Conservation (phyloP, 2,113 vertebrate species). For the Periophthalmus modestus region DNA sequence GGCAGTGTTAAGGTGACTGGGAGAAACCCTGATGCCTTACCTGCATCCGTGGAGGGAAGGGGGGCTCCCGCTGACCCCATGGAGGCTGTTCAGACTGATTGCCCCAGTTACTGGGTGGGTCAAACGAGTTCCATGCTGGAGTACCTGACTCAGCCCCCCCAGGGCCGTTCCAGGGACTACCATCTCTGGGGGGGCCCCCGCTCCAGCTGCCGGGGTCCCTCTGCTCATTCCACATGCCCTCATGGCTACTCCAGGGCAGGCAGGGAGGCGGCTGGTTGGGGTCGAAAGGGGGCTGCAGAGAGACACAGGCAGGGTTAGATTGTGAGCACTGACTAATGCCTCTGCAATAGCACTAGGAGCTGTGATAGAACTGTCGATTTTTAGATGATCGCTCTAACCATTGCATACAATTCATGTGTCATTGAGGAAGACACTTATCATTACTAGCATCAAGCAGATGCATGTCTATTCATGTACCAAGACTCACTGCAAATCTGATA, state of each 20-base stretch:
- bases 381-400: too few species aligned
- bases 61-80: slow-evolving; percentile 94
- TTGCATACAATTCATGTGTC: too few species aligned
- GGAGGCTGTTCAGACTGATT: slow-evolving; percentile 92
- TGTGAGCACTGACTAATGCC: neutral
- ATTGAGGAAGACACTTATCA: too few species aligned
- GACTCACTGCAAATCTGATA: too few species aligned
- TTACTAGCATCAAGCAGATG: too few species aligned
- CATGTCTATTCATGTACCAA: too few species aligned
- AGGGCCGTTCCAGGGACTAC: slow-evolving; percentile 80
- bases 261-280: slow-evolving; percentile 89
- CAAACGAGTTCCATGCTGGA: slow-evolving; percentile 88
- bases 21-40: slow-evolving; percentile 15
- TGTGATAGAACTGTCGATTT: too few species aligned
- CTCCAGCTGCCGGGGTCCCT: slow-evolving; percentile 92
- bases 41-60: slow-evolving; percentile 88
- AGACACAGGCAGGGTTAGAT: neutral
- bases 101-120: slow-evolving; percentile 91
- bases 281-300: slow-evolving; percentile 77
- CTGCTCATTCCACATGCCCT: slow-evolving; percentile 96
- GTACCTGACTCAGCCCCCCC: slow-evolving; percentile 84
- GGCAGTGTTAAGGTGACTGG: neutral
- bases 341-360: too few species aligned
- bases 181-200: slow-evolving; percentile 83
- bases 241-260: slow-evolving; percentile 96